A percentile compares a stretch with the other conserved stretches of the same genome.
Evolutionary conservation across 2,888 invertebrate species (phyloP).

Genomic region (Drosophila ochracea): DNA sequence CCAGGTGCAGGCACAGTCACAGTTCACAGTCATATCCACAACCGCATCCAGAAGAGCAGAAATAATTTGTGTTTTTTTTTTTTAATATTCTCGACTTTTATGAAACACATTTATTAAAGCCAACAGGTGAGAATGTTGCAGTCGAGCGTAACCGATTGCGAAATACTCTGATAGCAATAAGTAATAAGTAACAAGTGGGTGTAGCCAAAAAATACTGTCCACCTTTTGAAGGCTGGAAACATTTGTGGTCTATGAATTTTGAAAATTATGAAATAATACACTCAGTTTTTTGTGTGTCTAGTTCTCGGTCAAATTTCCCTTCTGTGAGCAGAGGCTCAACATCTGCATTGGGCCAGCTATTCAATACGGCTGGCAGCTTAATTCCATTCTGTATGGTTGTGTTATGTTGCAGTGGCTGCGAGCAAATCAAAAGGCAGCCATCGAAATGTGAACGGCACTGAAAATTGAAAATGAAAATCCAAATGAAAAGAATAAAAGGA

Average conservation of each 20-base stretch:
- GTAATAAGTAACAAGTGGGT: neutral
- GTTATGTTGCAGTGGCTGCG: conserved; percentile 4
- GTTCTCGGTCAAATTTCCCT: neutral
- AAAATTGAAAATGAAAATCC: conserved; percentile 32
- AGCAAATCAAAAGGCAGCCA: conserved; percentile 62
- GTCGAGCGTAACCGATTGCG: neutral
- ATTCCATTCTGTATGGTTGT: conserved; percentile 1
- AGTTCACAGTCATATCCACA: neutral
- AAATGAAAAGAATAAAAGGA: conserved; percentile 42
- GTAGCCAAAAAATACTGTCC: neutral
- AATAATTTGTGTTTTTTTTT: neutral
- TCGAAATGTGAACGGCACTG: conserved; percentile 46
- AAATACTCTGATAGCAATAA: neutral
- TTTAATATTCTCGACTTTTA: neutral
- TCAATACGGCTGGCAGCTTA: conserved; percentile 24
- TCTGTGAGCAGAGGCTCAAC: neutral
- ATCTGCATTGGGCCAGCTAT: neutral
- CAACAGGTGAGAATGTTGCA: neutral
- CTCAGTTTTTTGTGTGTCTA: neutral
- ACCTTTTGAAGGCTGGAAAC: neutral
- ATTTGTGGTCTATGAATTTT: neutral
- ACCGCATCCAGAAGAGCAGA: neutral
- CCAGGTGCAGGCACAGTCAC: neutral
- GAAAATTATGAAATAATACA: neutral
- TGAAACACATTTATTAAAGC: neutral